Conservation (phyloP, 2,888 invertebrate genomes). For the Amiota mariae region DNA sequence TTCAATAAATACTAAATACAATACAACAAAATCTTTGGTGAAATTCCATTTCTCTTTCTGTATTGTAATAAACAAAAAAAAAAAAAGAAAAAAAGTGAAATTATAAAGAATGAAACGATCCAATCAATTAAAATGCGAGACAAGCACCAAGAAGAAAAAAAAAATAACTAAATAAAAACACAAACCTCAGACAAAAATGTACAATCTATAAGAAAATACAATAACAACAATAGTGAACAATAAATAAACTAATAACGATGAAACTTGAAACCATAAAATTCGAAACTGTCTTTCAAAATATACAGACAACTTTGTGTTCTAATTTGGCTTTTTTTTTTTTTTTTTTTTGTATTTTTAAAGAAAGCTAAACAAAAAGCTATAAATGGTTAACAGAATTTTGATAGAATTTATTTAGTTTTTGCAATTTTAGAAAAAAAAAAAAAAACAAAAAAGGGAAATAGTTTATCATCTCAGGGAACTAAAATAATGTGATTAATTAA, state of each 20-base stretch:
- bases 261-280: slow-evolving; percentile 27
- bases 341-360: too few species aligned
- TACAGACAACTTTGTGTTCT: background rate
- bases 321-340: too few species aligned
- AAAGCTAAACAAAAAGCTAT: too few species aligned
- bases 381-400: too few species aligned
- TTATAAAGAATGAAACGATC: slow-evolving; percentile 53
- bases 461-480: too few species aligned
- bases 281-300: slow-evolving; percentile 9
- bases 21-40: slow-evolving; percentile 53
- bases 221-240: background rate
- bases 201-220: too few species aligned
- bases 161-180: background rate
- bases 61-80: slow-evolving; percentile 23
- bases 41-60: slow-evolving; percentile 66
- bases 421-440: too few species aligned
- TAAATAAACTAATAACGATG: slow-evolving; percentile 7
- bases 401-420: too few species aligned
- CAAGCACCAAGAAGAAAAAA: slow-evolving; percentile 37
- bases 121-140: slow-evolving; percentile 67
- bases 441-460: too few species aligned
- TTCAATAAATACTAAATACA: slow-evolving; percentile 16
- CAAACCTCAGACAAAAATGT: slow-evolving; percentile 42
- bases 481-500: too few species aligned
- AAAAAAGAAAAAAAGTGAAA: slow-evolving; percentile 64